Evolutionary conservation across 2,113 vertebrate species (phyloP).

Genomic region (Xiphophorus hellerii): DNA sequence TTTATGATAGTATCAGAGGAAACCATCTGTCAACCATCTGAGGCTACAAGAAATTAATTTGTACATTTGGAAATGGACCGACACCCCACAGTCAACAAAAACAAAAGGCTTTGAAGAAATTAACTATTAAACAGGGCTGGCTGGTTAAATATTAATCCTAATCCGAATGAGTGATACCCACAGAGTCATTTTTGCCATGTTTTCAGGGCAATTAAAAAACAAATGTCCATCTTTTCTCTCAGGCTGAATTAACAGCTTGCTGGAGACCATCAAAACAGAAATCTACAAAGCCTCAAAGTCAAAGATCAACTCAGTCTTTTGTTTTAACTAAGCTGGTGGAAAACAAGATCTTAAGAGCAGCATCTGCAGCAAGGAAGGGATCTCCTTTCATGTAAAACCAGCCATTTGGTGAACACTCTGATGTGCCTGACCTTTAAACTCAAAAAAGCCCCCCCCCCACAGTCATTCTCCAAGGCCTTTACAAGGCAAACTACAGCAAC

Average conservation of each 20-base stretch:
- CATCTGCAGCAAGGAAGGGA: conserved; percentile 46
- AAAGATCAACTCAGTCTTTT: conserved; percentile 65
- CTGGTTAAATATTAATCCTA: conserved; percentile 82
- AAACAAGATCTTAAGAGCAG: conserved; percentile 52
- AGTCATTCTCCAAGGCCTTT: background rate
- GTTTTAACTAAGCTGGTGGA: conserved; percentile 64
- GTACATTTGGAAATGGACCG: conserved; percentile 66
- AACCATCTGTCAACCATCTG: conserved; percentile 66
- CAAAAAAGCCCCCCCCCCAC: background rate
- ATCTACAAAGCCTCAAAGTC: conserved; percentile 31
- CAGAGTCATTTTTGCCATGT: conserved; percentile 38
- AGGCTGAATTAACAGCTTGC: conserved; percentile 50
- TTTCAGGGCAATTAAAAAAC: conserved; percentile 64
- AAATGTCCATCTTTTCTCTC: conserved; percentile 51
- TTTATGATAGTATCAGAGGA: conserved; percentile 61
- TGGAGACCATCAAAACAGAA: conserved; percentile 41
- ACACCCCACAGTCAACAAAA: conserved; percentile 57
- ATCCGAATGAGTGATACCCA: conserved; percentile 64
- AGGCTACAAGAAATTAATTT: conserved; percentile 51
- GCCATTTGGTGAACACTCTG: conserved; percentile 33
- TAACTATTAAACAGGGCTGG: conserved; percentile 77
- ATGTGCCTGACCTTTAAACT: conserved; percentile 54
- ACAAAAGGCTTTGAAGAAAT: conserved; percentile 74
- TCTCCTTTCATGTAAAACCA: conserved; percentile 34
- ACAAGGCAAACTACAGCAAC: conserved; percentile 7